Evolutionary conservation across 2,113 vertebrate genomes (phyloP).

Genomic region (Corythornis vintsioides): DNA sequence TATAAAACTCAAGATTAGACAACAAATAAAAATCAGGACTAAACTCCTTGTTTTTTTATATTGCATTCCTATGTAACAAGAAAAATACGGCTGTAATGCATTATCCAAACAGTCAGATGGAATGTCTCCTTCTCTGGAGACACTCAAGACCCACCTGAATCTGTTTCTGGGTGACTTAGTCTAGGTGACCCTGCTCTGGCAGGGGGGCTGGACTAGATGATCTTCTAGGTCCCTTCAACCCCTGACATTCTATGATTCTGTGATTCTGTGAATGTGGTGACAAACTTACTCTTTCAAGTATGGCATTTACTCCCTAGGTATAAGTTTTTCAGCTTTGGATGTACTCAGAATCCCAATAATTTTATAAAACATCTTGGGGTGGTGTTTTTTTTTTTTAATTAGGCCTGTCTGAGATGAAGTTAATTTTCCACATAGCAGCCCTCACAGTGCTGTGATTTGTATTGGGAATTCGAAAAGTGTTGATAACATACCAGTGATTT

Average conservation of each 20-base stretch:
- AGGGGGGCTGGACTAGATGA: too few species aligned
- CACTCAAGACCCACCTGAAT: too few species aligned
- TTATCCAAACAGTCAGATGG: neutral
- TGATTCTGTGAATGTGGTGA: neutral
- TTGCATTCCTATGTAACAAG: neutral
- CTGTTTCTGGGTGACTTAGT: too few species aligned
- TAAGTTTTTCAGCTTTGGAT: neutral
- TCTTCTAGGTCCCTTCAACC: too few species aligned
- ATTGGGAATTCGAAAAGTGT: neutral
- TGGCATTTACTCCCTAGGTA: neutral
- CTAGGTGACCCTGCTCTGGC: too few species aligned
- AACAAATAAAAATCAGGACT: neutral
- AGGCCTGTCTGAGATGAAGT: neutral
- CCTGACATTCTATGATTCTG: too few species aligned
- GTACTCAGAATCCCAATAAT: neutral
- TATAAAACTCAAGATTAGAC: neutral
- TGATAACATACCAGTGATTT: neutral
- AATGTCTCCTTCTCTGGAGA: neutral
- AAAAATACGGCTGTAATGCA: fast-evolving
- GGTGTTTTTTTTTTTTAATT: neutral
- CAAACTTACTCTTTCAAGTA: neutral
- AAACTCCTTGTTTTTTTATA: neutral
- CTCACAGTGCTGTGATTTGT: neutral
- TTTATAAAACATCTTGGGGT: neutral
- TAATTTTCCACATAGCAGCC: neutral